A percentile compares a stretch with the other conserved stretches of the same genome.
Conservation (phyloP, 2,113 vertebrate species). For the Odontesthes bonariensis region DNA sequence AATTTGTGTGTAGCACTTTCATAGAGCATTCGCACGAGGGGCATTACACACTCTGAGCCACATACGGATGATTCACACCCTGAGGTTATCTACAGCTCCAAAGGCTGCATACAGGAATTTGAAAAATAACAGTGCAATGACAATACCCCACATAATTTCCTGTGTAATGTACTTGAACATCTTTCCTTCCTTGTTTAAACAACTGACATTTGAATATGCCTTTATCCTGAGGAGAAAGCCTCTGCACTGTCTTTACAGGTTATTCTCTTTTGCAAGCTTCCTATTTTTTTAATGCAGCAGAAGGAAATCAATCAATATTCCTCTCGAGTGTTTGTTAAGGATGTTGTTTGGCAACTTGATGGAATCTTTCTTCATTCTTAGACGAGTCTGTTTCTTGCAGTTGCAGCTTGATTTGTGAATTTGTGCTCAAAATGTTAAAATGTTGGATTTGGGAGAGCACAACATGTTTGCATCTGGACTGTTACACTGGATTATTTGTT, state of each 20-base stretch:
- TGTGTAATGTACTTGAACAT: conserved; percentile 25
- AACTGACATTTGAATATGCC: conserved; percentile 32
- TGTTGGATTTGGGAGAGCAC: neutral
- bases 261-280: neutral
- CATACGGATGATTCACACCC: conserved; percentile 33
- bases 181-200: conserved; percentile 18
- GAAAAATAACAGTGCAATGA: conserved; percentile 14
- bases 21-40: conserved; percentile 33
- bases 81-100: conserved; percentile 32
- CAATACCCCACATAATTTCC: conserved; percentile 26
- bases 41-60: conserved; percentile 10
- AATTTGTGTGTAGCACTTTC: conserved; percentile 41
- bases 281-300: neutral
- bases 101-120: conserved; percentile 1
- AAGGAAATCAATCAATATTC: conserved; percentile 21
- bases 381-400: neutral
- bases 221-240: neutral
- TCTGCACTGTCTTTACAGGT: neutral
- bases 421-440: neutral
- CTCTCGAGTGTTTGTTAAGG: conserved; percentile 23
- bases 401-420: neutral
- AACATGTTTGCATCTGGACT: neutral
- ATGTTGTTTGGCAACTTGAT: conserved; percentile 15
- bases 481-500: neutral
- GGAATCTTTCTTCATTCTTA: conserved; percentile 1